phyloP scores from a whole-genome alignment of 2,797 vertebrate genomes.

The Acrossocheilus fasciatus region DNA sequence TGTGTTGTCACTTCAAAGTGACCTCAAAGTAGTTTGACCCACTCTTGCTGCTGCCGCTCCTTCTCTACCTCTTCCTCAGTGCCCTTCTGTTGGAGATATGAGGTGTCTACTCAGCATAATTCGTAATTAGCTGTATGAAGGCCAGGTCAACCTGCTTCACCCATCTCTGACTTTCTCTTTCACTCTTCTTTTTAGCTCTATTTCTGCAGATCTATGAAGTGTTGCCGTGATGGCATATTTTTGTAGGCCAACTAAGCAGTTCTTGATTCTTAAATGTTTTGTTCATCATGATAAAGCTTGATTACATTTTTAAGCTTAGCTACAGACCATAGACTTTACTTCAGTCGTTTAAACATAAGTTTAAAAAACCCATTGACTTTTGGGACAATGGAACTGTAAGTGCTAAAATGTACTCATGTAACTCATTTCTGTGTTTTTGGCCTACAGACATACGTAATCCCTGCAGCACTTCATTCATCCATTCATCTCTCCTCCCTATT shows the following conservation, averaged over 20 bases:
- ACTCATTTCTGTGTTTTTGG: neutral
- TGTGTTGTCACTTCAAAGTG: conserved; percentile 38
- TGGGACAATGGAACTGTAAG: neutral
- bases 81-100: conserved; percentile 4
- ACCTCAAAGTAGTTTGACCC: conserved; percentile 25
- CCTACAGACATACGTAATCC: neutral
- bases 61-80: conserved; percentile 13
- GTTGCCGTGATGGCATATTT: neutral
- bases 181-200: neutral
- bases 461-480: neutral
- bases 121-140: conserved; percentile 15
- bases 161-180: conserved; percentile 7
- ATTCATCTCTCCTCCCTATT: neutral
- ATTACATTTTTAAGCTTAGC: neutral
- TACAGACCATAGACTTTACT: neutral
- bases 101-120: conserved; percentile 36
- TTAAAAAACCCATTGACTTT: neutral
- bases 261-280: neutral
- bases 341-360: neutral
- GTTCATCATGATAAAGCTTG: neutral
- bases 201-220: neutral
- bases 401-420: neutral
- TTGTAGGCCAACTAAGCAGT: neutral
- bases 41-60: conserved; percentile 5
- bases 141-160: conserved; percentile 19